Base-by-base conservation (phyloP, 2,888 invertebrate genomes). In the Microdon myrmicae region DNA sequence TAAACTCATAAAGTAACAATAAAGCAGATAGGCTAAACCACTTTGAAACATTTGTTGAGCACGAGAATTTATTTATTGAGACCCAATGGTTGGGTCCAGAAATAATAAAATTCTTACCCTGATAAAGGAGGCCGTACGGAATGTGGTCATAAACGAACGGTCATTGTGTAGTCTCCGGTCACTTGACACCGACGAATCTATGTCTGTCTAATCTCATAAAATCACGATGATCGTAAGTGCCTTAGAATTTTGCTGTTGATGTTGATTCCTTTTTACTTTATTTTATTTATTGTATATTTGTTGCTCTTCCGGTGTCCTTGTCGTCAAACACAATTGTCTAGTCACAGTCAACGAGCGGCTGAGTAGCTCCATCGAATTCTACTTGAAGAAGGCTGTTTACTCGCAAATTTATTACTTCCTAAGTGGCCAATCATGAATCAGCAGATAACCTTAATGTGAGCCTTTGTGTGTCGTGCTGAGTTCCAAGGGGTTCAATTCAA, bases 401-500 rank as follows among this genome's bases (percentile, higher is more conserved):
- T 58, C 53, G 58, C 51, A 53, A 64, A 64, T 64, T 64, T 64
- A 64, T 64, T 58, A 43, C 58, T 41, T 41, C 25, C 64, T 58
- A 58, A 64, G 64, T 64, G 64, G 58, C 64, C 64, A 47, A 64
- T 58, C 64, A 64, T 58, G 64, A 64, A 64, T 58, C 58, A 64
- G 64, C 64, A 64, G 58, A 64, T 58, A 64, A 53, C 51, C 47
- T 55, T 60, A 54, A 60, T 60, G 60, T 60, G 47, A 48, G 55
- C 49, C 51, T 49, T 55, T 37, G n/a, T n/a, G 47, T 53, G 58
- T 45, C 56, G 51, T 58, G 64, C 38, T 53, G 37, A 53, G 43
- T 44, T 37, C 26, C 22, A 29, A 22, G 32, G 22, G 13, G 37
- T 16, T 29, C 12, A 23, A 16, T 20, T 35, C 28, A 28, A 22